Base-by-base conservation (phyloP, 2,888 invertebrate species). In the Amblyjoppa proteus region DNA sequence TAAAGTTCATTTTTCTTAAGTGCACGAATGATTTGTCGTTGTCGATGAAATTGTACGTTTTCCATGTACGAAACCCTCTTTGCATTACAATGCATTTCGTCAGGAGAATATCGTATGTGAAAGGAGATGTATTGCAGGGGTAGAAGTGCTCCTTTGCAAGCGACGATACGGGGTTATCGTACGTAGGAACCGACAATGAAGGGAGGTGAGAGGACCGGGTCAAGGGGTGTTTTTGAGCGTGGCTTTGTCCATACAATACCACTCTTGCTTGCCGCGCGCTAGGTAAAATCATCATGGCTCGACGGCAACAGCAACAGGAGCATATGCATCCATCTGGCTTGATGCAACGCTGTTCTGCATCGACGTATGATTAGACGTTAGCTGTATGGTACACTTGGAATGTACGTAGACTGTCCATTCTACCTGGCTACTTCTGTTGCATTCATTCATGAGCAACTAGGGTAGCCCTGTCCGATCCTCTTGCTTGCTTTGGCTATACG, bases 151-250 rank as follows among this genome's bases (percentile, higher is more conserved):
- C 11, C 11, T 3, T 28, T 28, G 1, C 58, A 20, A 7, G 25
- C 7, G 13, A 61, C 58, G 74, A 75, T 20, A 41, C 41, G 66
- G 69, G 71, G 71, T 84, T 81, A 51, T 56, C 61, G 77, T 53
- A 73, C 45, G 71, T 76, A 53, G 58, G 45, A 71, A 34, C 73
- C 66, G 49, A 58, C 58, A 53, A 73, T 70, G 53, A 74, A 81
- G 81, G 53, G 81, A 77, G 74, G 70, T 45, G 28, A 34, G 45
- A 76, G 73, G 75, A 68, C 71, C 73, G 61, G 84, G 84, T 81
- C 84, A 84, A 84, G 84, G 77, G 81, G 84, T 81, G 73, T 84
- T 84, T 81, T 76, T 61, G 74, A 31, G 53, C 61, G 45, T 41
- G 64, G 81, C 77, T 78, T 84, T 84, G 81, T 74, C 70, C 51